A percentile compares a stretch with the other conserved stretches of the same genome.
Evolutionary conservation across 2,888 invertebrate species (phyloP).

Genomic region (Scaptodrosophila latifasciaeformis): DNA sequence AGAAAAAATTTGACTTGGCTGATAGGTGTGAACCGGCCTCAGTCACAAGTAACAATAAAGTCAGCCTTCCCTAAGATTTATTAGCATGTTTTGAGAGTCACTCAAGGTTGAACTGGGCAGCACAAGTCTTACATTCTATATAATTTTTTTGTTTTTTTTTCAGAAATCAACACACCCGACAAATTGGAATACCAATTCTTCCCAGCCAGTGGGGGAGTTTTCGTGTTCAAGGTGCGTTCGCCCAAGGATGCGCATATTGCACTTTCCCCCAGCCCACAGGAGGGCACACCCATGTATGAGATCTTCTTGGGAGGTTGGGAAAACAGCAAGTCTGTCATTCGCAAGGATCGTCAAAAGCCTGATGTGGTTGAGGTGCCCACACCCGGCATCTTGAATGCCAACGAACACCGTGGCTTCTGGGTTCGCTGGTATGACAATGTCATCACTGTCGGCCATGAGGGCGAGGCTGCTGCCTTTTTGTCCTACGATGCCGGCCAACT

Average conservation of each 20-base stretch:
- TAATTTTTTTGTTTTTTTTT: constrained; percentile 61
- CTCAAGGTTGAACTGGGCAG: too few relatives aligned
- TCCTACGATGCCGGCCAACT: constrained; percentile 83
- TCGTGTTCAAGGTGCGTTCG: constrained; percentile 87
- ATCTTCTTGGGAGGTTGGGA: constrained; percentile 93
- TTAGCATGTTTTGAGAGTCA: too few relatives aligned
- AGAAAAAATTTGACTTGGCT: too few relatives aligned
- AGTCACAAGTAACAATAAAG: too few relatives aligned
- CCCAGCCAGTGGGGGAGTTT: constrained; percentile 81
- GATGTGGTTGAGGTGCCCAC: constrained; percentile 84
- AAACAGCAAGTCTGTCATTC: constrained; percentile 88
- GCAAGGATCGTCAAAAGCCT: constrained; percentile 85
- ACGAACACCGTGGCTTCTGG: constrained; percentile 90
- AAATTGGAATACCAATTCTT: constrained; percentile 89
- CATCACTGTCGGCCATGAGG: constrained; percentile 83
- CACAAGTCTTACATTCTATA: background rate
- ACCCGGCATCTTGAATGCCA: constrained; percentile 82
- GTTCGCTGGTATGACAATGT: constrained; percentile 84
- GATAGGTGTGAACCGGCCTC: too few relatives aligned
- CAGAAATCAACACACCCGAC: constrained; percentile 87
- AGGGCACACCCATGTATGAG: constrained; percentile 88
- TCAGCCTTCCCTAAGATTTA: too few relatives aligned
- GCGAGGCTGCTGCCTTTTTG: constrained; percentile 83
- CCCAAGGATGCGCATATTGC: constrained; percentile 90
- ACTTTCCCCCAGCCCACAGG: constrained; percentile 82